A percentile compares a stretch with the other conserved stretches of the same genome.
phyloP scores from a whole-genome alignment of 2,797 vertebrate genomes.

The Muscicapa striata region DNA sequence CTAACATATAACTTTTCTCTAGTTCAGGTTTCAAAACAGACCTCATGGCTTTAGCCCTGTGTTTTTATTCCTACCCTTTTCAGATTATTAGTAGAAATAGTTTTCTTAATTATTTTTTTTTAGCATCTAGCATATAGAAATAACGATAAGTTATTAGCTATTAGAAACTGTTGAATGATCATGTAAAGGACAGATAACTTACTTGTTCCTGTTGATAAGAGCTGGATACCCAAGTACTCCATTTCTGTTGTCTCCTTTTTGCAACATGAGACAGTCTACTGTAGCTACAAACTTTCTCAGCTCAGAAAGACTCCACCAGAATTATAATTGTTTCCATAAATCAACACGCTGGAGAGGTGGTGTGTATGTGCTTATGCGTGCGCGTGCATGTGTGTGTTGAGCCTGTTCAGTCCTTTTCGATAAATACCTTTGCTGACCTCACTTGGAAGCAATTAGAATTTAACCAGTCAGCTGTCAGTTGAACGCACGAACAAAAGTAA shows the following conservation, averaged over 20 bases:
- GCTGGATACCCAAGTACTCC: constrained; percentile 80
- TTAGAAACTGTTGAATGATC: constrained; percentile 58
- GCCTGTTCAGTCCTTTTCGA: constrained; percentile 88
- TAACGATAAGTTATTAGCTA: constrained; percentile 53
- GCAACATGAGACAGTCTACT: constrained; percentile 81
- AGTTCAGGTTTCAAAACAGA: constrained; percentile 64
- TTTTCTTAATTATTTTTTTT: constrained; percentile 1
- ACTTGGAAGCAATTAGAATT: constrained; percentile 98
- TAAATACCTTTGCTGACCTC: constrained; percentile 99
- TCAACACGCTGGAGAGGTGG: constrained; percentile 83
- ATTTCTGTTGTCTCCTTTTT: constrained; percentile 82
- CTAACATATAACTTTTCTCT: constrained; percentile 58
- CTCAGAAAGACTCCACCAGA: constrained; percentile 83
- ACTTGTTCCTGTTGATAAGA: constrained; percentile 86
- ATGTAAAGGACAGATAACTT: constrained; percentile 83
- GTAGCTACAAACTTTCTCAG: constrained; percentile 82
- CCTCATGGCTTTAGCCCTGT: constrained; percentile 36
- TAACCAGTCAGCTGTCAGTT: constrained; percentile 97
- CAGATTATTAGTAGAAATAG: constrained; percentile 42
- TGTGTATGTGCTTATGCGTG: constrained; percentile 81
- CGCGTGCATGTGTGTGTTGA: constrained; percentile 82
- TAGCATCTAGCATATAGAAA: constrained; percentile 29
- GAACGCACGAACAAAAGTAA: constrained; percentile 77
- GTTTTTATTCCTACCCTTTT: constrained; percentile 39
- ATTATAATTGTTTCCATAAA: constrained; percentile 91